Conservation (phyloP, 2,888 invertebrate species). For the Chouioia cunea region DNA sequence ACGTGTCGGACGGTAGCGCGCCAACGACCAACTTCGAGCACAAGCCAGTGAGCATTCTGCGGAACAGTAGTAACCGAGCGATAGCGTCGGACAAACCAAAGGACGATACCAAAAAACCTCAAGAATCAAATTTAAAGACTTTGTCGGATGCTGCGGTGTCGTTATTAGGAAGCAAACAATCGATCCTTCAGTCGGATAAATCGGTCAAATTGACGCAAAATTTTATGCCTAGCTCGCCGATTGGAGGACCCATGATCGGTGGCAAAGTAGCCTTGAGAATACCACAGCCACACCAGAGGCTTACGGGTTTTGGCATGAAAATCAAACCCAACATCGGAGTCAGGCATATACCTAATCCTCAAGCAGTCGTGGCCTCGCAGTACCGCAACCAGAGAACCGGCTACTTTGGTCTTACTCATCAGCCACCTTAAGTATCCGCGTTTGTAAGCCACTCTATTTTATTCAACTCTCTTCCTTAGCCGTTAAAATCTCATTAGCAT, state of each 20-base stretch:
- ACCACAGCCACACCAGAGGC: constrained; percentile 62
- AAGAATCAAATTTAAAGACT: constrained; percentile 58
- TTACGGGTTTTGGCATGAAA: constrained; percentile 61
- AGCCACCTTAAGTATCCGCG: constrained; percentile 55
- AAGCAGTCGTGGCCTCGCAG: constrained; percentile 65
- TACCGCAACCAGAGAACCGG: constrained; percentile 61
- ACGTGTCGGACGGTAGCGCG: constrained; percentile 30
- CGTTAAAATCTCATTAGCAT: not conserved
- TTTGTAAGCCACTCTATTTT: not conserved
- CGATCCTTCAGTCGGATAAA: constrained; percentile 17
- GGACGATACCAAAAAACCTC: constrained; percentile 55
- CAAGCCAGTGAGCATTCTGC: constrained; percentile 37
- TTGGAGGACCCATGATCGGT: not conserved
- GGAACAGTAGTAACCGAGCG: constrained; percentile 38
- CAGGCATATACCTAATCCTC: constrained; percentile 68
- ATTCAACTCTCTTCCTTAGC: constrained; percentile 6
- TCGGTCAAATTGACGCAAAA: constrained; percentile 9
- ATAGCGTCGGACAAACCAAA: constrained; percentile 48
- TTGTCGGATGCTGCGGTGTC: constrained; percentile 62
- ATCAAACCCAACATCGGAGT: constrained; percentile 66
- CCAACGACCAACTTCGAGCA: constrained; percentile 13
- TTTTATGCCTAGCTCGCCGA: not conserved
- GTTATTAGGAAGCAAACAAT: constrained; percentile 49
- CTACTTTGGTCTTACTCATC: constrained; percentile 56
- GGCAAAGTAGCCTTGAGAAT: constrained; percentile 60